Conservation (phyloP, 2,888 invertebrate species). For the Esperia sulphurella region DNA sequence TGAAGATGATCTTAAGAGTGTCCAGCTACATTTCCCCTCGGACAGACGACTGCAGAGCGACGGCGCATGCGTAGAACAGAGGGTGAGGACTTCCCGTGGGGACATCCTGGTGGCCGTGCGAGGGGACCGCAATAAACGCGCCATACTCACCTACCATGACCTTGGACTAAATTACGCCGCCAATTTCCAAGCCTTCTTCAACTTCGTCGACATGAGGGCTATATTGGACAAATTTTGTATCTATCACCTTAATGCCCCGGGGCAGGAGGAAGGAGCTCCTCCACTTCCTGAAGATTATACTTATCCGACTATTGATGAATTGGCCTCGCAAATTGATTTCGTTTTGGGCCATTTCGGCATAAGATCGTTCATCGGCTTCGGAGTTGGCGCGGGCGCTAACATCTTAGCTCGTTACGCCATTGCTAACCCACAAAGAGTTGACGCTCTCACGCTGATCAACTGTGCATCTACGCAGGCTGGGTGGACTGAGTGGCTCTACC, state of each 20-base stretch:
- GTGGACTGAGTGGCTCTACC: constrained; percentile 99
- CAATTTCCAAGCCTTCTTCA: constrained; percentile 96
- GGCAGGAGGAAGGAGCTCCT: constrained; percentile 97
- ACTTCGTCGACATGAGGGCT: constrained; percentile 93
- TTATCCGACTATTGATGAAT: constrained; percentile 97
- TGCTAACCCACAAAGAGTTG: constrained; percentile 90
- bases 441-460: constrained; percentile 95
- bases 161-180: constrained; percentile 98
- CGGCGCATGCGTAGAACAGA: constrained; percentile 81
- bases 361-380: constrained; percentile 96
- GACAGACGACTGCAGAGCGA: constrained; percentile 79
- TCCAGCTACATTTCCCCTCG: constrained; percentile 92
- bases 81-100: constrained; percentile 95
- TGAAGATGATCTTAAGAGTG: constrained; percentile 95
- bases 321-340: constrained; percentile 93
- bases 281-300: constrained; percentile 92
- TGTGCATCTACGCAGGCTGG: constrained; percentile 96
- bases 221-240: constrained; percentile 96
- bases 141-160: constrained; percentile 99
- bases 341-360: constrained; percentile 95
- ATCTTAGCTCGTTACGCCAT: constrained; percentile 95
- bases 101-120: constrained; percentile 95
- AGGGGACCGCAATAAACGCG: constrained; percentile 94
- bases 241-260: constrained; percentile 98
- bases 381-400: constrained; percentile 98